Base-by-base conservation (phyloP, 2,113 vertebrate species). In the Holacanthus passer region DNA sequence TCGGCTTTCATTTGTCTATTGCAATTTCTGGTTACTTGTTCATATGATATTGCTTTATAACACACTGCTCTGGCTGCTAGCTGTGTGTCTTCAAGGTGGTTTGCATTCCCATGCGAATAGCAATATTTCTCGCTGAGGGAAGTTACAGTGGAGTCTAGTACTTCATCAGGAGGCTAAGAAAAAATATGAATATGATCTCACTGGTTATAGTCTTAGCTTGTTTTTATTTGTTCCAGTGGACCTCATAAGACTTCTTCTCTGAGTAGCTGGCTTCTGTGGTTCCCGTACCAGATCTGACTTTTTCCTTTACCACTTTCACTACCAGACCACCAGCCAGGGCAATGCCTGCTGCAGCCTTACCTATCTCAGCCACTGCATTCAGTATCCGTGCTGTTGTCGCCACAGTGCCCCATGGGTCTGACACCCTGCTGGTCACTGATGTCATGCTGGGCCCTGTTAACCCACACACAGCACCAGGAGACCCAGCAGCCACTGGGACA, bases 261-360 rank as follows among this genome's bases (percentile, higher is more conserved):
- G 94, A 80, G 73, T 53, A 88, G 48, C 8, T 77, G 58, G 48
- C 59, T 35, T 87, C 92, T 1, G 56, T 50, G 11, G 66, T 48
- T 53, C 48, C 48, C 32, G 85, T 59, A 32, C 90, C 56, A 22
- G 59, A 41, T 48, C 88, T 79, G 43, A 92, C 83, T 83, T 86
- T 95, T 77, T 95, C 91, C 81, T 93, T 95, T 12, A 95, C 89
- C 64, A 96, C 92, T 79, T 93, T 95, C 65, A 96, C 90, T 4
- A 89, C 90, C 45, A 96, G 73, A 14, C 92, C 87, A 7, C 93
- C 92, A 0, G 93, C 91, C 39, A 94, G 60, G 1, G 81, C 88
- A 0, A 92, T 77, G 35, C 93, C 93, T 2, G 83, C 89, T 10
- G 86, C 95, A 16, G 91, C 94, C 81, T 86, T 93, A 1, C 94